A percentile compares a stretch with the other conserved stretches of the same genome.
phyloP scores from a whole-genome alignment of 1,140 invertebrate species.

The Bombus fervidus region DNA sequence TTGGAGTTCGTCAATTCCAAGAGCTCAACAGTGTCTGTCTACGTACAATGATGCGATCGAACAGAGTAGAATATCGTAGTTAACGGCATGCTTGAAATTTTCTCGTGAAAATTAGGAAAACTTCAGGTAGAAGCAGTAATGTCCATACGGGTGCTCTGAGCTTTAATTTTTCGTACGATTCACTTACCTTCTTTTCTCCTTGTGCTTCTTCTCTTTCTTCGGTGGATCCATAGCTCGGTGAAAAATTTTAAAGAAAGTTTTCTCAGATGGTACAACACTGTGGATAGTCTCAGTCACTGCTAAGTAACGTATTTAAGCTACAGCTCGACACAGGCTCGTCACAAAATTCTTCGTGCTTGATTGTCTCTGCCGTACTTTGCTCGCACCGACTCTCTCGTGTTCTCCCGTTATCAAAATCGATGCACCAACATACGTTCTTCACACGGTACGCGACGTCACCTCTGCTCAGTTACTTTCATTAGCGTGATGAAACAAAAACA shows the following conservation, averaged over 20 bases:
- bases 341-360: slow-evolving; percentile 38
- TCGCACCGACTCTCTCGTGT: not conserved
- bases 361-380: slow-evolving; percentile 53
- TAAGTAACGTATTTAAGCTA: slow-evolving; percentile 66
- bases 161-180: not conserved
- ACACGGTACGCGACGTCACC: slow-evolving; percentile 21
- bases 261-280: slow-evolving; percentile 2
- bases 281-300: slow-evolving; percentile 69
- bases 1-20: slow-evolving; percentile 9
- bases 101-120: not conserved
- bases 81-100: not conserved
- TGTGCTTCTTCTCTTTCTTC: slow-evolving; percentile 63
- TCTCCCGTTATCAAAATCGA: slow-evolving; percentile 56
- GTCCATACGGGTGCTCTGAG: slow-evolving; percentile 32
- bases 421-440: slow-evolving; percentile 33
- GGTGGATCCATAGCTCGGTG: slow-evolving; percentile 34
- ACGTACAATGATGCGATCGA: not conserved
- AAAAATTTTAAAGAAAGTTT: not conserved
- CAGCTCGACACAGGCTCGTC: not conserved
- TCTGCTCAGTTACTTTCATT: not conserved
- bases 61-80: not conserved
- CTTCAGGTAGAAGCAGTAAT: not conserved
- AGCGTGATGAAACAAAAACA: slow-evolving; percentile 33
- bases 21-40: not conserved
- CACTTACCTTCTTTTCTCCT: slow-evolving; percentile 69